Base-by-base conservation (phyloP, 2,888 invertebrate species). In the Idaea aversata region DNA sequence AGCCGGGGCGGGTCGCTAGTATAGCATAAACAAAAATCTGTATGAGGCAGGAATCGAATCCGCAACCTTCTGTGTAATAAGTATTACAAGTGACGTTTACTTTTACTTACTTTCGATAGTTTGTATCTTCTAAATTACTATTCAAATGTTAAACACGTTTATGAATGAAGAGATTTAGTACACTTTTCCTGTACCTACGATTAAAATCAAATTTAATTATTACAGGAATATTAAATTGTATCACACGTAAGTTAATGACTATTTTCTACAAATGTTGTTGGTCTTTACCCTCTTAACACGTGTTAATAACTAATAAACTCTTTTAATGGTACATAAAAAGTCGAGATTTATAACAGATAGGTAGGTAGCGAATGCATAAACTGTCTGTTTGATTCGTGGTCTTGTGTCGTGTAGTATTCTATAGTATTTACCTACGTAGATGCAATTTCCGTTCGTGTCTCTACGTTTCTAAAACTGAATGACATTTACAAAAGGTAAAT, bases 291-390 rank as follows among this genome's bases (percentile, higher is more conserved):
- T 82, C 88, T 88, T 83, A 90, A 89, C 90, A 93, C 82, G 90
- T 93, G 91, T 93, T 93, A 92, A 93, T 93, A 91, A 88, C 90
- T 88, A 91, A 93, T 93, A 93, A 93, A 91, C 80, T 72, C 81
- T 82, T 87, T 91, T 92, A 91, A 90, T 91, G 90, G 91, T 87
- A 87, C 91, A 91, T 93, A 91, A 93, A 93, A 93, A 90, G 88
- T 87, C 84, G 84, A 89, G 91, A 93, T 93, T 92, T 91, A 93
- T 88, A 89, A 87, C 88, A 87, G 85, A 88, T 84, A 83, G 82
- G 82, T 87, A 88, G 86, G 82, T 87, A 88, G 86, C 85, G 82
- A 85, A 85, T 13, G 7, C 13, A 13, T 13, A 13, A 84, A 83
- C 82, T 85, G 86, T 87, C 86, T 88, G 86, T 87, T 87, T 88